Percentiles rank a stretch among this genome's conserved stretches.
Evolutionary conservation across 2,888 invertebrate genomes (phyloP).

Genomic region (Drosophila macrospina): DNA sequence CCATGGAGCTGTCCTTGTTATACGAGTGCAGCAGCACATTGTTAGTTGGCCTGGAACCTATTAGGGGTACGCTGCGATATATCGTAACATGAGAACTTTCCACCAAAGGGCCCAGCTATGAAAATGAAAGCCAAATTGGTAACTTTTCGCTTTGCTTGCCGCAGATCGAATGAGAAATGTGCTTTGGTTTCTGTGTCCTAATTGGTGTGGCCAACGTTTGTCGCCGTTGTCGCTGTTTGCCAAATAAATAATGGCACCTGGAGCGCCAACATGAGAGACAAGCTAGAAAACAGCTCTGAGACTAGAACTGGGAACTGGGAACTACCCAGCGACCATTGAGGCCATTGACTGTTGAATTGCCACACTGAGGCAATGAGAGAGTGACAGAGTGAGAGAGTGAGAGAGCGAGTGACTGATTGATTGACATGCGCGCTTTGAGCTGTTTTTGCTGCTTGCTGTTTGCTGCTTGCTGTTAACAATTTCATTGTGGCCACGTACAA

Average conservation of each 20-base stretch:
- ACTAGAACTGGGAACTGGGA: slow-evolving; percentile 43
- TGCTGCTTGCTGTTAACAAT: slow-evolving; percentile 75
- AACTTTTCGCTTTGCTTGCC: slow-evolving; percentile 44
- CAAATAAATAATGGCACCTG: slow-evolving; percentile 79
- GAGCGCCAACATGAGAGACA: slow-evolving; percentile 55
- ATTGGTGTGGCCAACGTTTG: slow-evolving; percentile 73
- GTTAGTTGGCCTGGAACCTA: slow-evolving; percentile 49
- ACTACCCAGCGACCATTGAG: slow-evolving; percentile 34
- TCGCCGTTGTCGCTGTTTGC: slow-evolving; percentile 54
- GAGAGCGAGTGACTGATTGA: slow-evolving; percentile 65
- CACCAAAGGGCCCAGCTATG: slow-evolving; percentile 46
- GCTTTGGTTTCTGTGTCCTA: slow-evolving; percentile 65
- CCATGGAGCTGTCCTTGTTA: slow-evolving; percentile 51
- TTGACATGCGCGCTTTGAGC: slow-evolving; percentile 54
- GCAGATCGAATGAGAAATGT: slow-evolving; percentile 67
- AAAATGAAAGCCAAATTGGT: slow-evolving; percentile 80
- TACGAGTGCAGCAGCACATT: slow-evolving; percentile 41
- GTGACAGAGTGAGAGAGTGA: slow-evolving; percentile 25
- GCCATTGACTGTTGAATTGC: slow-evolving; percentile 71
- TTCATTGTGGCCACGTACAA: slow-evolving; percentile 71
- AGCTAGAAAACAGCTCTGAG: slow-evolving; percentile 30
- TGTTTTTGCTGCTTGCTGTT: slow-evolving; percentile 61
- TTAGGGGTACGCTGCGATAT: slow-evolving; percentile 51
- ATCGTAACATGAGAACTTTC: slow-evolving; percentile 56
- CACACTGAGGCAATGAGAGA: slow-evolving; percentile 11